Base-by-base conservation (phyloP, 1,140 invertebrate genomes). In the Habropoda laboriosa region DNA sequence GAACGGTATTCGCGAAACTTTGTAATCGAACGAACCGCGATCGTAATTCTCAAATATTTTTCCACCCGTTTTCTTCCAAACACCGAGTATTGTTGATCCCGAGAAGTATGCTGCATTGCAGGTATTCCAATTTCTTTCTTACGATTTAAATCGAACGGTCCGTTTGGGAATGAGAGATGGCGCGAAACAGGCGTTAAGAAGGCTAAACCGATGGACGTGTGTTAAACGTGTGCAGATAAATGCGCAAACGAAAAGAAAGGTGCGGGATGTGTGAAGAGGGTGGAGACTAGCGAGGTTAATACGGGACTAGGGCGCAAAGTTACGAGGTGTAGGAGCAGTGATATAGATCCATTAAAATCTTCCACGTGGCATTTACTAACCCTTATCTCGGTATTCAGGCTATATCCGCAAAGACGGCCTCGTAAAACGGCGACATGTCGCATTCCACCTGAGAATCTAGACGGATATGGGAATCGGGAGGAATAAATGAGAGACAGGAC, bases 51-150 rank as follows among this genome's bases (percentile, higher is more conserved):
- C 10, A 24, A 61, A 40, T 49, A 8, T 49, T 67, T 47, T 32
- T 53, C 35, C 13, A 60, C n/a, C 21, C 27, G n/a, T n/a, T 40
- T 27, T 21, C 24, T 30, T 64, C 24, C 45, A 57, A 45, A 27
- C 21, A 24, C 6, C 18, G 45, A 68, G 32, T 18, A 49, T 40
- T 38, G 30, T 77, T 38, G 30, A 42, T 32, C n/a, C 21, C n/a
- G 53, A 45, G 5, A 58, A 45, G 24, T 30, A 30, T 45, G 27
- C 68, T 58, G 68, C 68, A 71, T 58, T 71, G 68, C 68, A 45
- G 68, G 38, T 58, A n/a, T 27, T 42, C 35, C 47, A 12, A 63
- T 51, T 35, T 67, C 10, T 18, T 42, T 13, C 18, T 21, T 8
- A 12, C 27, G 53, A 40, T 40, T 55, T 70, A 42, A 70, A 55